These are phyloP conservation scores for Standfussiana lucernea DNA, from an alignment of 2,888 invertebrate genomes.

Conservation along the genomic window DNA sequence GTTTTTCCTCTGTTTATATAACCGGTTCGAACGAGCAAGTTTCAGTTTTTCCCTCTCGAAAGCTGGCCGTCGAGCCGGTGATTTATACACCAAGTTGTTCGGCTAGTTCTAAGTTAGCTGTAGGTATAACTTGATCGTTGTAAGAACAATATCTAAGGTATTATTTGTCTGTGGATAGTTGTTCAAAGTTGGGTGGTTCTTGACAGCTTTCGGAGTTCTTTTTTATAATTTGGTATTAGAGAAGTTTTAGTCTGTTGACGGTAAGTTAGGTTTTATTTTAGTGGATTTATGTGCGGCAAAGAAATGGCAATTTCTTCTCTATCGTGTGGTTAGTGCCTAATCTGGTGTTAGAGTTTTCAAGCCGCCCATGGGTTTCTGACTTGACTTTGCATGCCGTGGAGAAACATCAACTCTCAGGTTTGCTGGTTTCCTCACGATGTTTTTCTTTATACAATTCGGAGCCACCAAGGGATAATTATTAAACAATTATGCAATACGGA, in stretches of 20 bases:
- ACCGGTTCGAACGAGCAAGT: constrained; percentile 66
- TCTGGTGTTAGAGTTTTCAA: no score
- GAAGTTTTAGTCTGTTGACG: background rate
- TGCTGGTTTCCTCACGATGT: no score
- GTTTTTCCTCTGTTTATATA: constrained; percentile 67
- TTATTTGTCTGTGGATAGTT: constrained; percentile 46
- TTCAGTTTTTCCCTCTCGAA: constrained; percentile 69
- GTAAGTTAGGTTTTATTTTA: background rate
- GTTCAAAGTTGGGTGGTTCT: constrained; percentile 5
- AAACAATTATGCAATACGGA: no score
- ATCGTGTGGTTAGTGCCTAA: no score
- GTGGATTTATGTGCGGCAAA: background rate
- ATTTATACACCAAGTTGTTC: constrained; percentile 70
- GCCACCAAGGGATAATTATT: no score
- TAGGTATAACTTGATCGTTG: constrained; percentile 58
- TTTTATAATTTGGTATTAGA: constrained; percentile 20
- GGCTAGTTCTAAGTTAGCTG: constrained; percentile 59
- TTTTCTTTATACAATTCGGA: no score
- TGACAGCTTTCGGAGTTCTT: background rate
- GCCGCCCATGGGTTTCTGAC: no score
- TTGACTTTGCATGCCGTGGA: no score
- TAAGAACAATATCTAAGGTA: constrained; percentile 57
- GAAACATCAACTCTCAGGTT: no score
- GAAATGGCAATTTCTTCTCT: no score
- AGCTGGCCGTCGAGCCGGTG: constrained; percentile 68